Evolutionary conservation across 2,113 vertebrate species (phyloP).

Genomic region (Theristicus caerulescens): DNA sequence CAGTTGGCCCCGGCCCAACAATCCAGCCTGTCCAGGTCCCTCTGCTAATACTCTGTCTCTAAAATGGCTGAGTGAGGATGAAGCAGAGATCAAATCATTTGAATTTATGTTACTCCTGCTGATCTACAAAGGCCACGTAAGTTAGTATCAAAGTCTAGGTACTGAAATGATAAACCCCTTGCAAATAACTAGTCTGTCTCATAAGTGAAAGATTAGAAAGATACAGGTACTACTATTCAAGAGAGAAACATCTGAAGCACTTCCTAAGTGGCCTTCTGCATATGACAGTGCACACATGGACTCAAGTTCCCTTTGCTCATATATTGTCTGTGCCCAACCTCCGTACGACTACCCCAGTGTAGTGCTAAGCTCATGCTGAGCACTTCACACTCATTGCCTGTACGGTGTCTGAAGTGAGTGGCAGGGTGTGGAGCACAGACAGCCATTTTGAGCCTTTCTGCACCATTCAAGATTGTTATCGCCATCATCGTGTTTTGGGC

Average conservation of each 20-base stretch:
- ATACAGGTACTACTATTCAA: background rate
- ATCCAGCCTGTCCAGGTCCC: too few relatives aligned
- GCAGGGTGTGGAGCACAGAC: background rate
- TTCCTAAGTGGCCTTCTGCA: background rate
- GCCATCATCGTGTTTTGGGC: fast-evolving
- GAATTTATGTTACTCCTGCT: background rate
- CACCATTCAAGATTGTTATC: background rate
- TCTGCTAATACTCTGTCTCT: background rate
- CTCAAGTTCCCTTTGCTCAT: background rate
- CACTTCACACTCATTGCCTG: fast-evolving
- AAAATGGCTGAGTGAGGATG: background rate
- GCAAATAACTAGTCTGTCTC: background rate
- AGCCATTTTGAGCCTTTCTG: background rate
- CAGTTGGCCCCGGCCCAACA: too few relatives aligned
- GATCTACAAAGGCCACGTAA: background rate
- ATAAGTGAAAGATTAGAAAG: background rate
- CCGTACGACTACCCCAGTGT: fast-evolving
- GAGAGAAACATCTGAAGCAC: background rate
- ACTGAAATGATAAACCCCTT: background rate
- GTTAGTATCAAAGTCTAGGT: background rate
- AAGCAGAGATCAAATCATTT: background rate
- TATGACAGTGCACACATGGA: fast-evolving
- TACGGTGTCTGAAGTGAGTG: fast-evolving
- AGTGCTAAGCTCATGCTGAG: fast-evolving
- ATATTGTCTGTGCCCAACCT: fast-evolving